Conservation (phyloP, 2,888 invertebrate species). For the Galeopsomyia nigrocyanea region DNA sequence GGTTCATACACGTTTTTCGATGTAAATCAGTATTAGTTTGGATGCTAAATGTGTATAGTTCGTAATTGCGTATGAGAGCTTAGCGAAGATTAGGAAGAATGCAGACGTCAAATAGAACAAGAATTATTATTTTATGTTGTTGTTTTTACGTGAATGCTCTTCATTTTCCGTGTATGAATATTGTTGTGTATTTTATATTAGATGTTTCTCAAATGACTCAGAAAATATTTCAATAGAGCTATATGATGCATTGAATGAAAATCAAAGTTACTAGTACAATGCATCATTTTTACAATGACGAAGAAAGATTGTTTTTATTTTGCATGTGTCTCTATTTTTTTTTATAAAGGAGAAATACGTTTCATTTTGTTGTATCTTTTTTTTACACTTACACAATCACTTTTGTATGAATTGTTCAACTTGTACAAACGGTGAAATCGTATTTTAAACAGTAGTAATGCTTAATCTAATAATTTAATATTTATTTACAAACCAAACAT, state of each 20-base stretch:
- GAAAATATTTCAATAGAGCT: too few species aligned
- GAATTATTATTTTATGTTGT: too few species aligned
- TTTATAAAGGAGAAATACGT: conserved; percentile 13
- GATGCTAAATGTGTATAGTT: conserved; percentile 64
- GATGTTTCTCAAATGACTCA: too few species aligned
- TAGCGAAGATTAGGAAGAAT: too few species aligned
- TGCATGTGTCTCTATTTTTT: conserved; percentile 29
- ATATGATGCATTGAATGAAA: too few species aligned
- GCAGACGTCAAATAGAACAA: too few species aligned
- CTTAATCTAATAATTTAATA: neutral
- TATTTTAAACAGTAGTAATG: conserved; percentile 2
- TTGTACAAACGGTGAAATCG: neutral
- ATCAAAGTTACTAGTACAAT: neutral
- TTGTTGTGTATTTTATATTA: too few species aligned
- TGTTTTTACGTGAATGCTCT: too few species aligned
- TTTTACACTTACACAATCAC: conserved; percentile 22
- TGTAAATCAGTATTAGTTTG: conserved; percentile 43
- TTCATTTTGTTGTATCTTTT: conserved; percentile 16
- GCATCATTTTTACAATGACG: conserved; percentile 23
- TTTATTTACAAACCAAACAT: conserved; percentile 10
- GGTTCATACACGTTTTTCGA: conserved; percentile 72
- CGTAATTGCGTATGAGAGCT: conserved; percentile 53
- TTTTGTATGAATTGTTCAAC: conserved; percentile 8
- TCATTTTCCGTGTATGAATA: too few species aligned
- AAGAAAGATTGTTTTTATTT: conserved; percentile 13